These are phyloP conservation scores for Myotis myotis DNA, from an alignment of 2,797 vertebrate species.

Conservation along the genomic window DNA sequence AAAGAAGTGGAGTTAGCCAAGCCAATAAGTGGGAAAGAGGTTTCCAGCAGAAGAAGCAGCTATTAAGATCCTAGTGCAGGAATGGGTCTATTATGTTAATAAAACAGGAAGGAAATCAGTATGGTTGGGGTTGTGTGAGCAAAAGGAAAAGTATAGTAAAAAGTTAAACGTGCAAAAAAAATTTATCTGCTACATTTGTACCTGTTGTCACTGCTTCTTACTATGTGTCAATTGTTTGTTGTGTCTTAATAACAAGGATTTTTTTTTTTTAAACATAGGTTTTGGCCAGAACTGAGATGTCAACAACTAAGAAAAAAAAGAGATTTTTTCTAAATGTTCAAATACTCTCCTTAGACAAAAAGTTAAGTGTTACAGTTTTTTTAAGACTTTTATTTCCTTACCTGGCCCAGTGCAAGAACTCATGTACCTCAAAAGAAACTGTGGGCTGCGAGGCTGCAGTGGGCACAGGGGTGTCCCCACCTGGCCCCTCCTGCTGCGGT, in stretches of 20 bases:
- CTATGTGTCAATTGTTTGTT: not conserved
- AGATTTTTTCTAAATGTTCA: slow-evolving; percentile 75
- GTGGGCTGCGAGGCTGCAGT: no score
- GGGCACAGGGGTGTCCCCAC: no score
- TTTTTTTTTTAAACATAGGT: slow-evolving; percentile 64
- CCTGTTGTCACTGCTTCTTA: not conserved
- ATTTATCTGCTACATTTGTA: rapidly evolving
- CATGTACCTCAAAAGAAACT: no score
- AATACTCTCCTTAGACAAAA: slow-evolving; percentile 82
- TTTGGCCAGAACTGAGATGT: slow-evolving; percentile 58
- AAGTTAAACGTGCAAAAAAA: not conserved
- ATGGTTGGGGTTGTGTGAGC: not conserved
- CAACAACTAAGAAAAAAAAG: not conserved
- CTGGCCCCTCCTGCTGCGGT: no score
- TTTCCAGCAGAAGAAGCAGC: not conserved
- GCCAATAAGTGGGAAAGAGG: not conserved
- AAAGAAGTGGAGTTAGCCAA: not conserved
- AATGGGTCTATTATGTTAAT: not conserved
- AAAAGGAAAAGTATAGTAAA: not conserved
- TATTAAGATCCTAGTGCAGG: not conserved
- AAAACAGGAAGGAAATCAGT: not conserved
- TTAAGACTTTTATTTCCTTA: not conserved
- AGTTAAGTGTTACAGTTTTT: slow-evolving; percentile 82
- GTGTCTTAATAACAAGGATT: not conserved
- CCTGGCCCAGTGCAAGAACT: no score